Evolutionary conservation across 2,888 invertebrate species (phyloP).

Genomic region (Idaea aversata): DNA sequence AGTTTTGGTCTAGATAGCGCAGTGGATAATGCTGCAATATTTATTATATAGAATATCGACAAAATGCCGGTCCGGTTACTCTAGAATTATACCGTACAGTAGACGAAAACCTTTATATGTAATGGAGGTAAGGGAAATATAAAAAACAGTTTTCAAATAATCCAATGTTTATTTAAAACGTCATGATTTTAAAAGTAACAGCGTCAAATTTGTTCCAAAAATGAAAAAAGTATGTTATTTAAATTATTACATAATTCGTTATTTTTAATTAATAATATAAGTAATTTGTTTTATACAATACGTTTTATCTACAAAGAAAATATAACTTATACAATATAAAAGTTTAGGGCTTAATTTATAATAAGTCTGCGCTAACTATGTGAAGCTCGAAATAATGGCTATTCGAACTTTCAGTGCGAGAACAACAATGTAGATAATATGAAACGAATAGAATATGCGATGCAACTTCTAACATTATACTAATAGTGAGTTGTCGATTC

Average conservation of each 20-base stretch:
- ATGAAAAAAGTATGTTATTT: conserved; percentile 54
- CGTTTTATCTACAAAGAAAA: conserved; percentile 30
- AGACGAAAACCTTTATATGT: too few species aligned
- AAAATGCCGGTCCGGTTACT: too few species aligned
- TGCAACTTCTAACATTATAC: conserved; percentile 14
- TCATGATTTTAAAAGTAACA: conserved; percentile 73
- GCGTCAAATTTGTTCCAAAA: conserved; percentile 69
- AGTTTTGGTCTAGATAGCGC: too few species aligned
- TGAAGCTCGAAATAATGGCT: conserved; percentile 14
- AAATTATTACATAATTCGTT: conserved; percentile 47
- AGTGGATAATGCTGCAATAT: too few species aligned
- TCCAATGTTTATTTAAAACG: conserved; percentile 75
- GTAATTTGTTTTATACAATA: conserved; percentile 49
- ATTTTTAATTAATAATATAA: conserved; percentile 36
- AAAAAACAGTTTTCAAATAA: conserved; percentile 43
- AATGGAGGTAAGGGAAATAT: too few species aligned
- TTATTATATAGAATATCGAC: too few species aligned
- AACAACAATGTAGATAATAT: too few species aligned
- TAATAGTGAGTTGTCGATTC: conserved; percentile 12
- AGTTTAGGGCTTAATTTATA: conserved; percentile 16
- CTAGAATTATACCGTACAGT: too few species aligned
- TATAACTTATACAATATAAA: conserved; percentile 17
- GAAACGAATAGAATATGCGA: conserved; percentile 10
- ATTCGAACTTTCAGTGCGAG: conserved; percentile 12
- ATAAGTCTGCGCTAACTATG: conserved; percentile 16